These are phyloP conservation scores for Ecdyonurus torrentis DNA, from an alignment of 2,888 invertebrate species.

Conservation along the genomic window DNA sequence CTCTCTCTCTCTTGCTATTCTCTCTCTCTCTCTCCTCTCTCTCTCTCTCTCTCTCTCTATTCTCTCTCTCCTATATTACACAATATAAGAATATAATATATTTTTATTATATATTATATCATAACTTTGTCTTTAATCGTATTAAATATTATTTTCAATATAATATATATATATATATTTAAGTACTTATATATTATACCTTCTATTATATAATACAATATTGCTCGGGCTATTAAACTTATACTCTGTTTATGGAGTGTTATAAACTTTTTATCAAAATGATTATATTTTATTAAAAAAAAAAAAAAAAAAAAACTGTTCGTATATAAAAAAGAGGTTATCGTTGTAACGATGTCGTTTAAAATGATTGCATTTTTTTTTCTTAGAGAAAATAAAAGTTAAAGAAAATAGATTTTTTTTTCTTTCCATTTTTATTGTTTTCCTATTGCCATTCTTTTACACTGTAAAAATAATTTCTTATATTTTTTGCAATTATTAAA, in stretches of 20 bases:
- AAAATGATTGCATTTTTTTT: too few species aligned
- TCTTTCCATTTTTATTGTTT: too few species aligned
- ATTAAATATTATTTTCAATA: background rate
- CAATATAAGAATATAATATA: background rate
- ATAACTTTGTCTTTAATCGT: background rate
- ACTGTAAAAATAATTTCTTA: too few species aligned
- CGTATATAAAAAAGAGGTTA: too few species aligned
- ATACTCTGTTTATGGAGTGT: background rate
- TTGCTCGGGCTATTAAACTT: background rate
- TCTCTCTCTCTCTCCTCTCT: background rate
- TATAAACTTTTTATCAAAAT: background rate
- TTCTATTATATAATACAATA: background rate
- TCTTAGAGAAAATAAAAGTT: too few species aligned
- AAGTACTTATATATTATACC: background rate
- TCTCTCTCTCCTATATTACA: too few species aligned
- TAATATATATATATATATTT: background rate
- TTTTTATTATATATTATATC: background rate
- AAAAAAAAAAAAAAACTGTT: background rate
- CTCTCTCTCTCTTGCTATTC: background rate
- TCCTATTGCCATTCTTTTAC: too few species aligned
- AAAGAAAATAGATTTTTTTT: too few species aligned
- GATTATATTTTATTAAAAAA: background rate
- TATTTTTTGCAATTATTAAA: too few species aligned
- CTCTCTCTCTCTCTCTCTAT: background rate
- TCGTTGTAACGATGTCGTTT: too few species aligned